Conservation (phyloP, 2,888 invertebrate genomes). For the Leptopilina myrica region DNA sequence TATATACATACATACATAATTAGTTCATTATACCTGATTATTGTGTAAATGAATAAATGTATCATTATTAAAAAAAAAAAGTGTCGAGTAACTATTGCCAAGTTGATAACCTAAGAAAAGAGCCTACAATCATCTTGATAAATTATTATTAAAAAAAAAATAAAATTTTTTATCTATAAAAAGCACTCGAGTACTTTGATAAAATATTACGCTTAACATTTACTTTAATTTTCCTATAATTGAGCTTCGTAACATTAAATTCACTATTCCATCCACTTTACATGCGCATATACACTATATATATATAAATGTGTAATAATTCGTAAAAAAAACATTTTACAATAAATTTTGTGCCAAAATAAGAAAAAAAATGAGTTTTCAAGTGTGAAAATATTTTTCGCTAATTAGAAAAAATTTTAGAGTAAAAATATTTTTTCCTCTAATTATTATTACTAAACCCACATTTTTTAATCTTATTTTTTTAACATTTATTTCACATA, state of each 20-base stretch:
- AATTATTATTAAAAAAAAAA: not conserved
- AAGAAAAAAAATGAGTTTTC: slow-evolving; percentile 48
- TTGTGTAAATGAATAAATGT: slow-evolving; percentile 33
- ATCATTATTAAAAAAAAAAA: slow-evolving; percentile 19
- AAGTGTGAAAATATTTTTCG: slow-evolving; percentile 39
- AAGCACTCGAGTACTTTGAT: no score
- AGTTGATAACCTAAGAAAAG: slow-evolving; percentile 23
- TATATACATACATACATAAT: not conserved
- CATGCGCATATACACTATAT: no score
- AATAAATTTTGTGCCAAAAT: slow-evolving; percentile 65
- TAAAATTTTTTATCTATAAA: no score
- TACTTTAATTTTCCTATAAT: not conserved
- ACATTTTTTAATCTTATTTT: no score
- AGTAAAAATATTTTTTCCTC: not conserved
- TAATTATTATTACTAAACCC: no score
- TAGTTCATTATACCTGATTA: slow-evolving; percentile 31
- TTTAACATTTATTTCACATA: no score
- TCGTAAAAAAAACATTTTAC: slow-evolving; percentile 54
- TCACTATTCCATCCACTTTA: slow-evolving; percentile 15
- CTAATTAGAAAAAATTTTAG: not conserved
- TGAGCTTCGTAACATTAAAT: not conserved
- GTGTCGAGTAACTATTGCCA: slow-evolving; percentile 26
- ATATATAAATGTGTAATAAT: no score
- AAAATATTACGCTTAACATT: no score
- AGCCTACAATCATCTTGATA: not conserved